Evolutionary conservation across 2,797 vertebrate species (phyloP).

Genomic region (Darevskia mixta): DNA sequence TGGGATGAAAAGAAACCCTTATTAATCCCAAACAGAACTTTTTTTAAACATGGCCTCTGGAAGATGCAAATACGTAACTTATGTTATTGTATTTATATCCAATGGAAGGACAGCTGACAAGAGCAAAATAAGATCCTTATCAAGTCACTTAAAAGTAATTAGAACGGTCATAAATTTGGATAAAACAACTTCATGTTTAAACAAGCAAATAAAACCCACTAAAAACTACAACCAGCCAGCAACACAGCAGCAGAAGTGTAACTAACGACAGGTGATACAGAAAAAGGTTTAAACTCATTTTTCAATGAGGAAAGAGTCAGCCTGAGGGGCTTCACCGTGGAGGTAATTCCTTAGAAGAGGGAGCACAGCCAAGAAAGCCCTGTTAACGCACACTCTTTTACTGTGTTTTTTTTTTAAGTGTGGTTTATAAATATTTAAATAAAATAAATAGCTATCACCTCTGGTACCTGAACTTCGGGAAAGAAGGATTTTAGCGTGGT

Average conservation of each 20-base stretch:
- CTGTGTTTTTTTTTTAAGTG: too few species aligned
- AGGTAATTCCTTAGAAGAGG: background rate
- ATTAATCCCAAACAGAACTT: slow-evolving; percentile 7
- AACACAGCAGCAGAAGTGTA: background rate
- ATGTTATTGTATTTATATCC: background rate
- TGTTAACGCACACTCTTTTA: background rate
- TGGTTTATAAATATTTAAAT: too few species aligned
- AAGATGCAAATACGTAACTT: background rate
- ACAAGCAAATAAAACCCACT: background rate
- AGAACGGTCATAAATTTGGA: background rate
- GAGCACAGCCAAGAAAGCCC: background rate
- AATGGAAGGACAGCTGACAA: background rate
- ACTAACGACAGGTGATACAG: background rate
- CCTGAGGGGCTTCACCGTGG: background rate
- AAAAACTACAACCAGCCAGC: background rate
- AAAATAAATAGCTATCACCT: background rate
- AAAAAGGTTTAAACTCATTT: background rate
- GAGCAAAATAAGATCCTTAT: background rate
- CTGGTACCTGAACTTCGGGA: too few species aligned
- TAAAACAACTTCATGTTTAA: too few species aligned
- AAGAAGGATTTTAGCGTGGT: background rate
- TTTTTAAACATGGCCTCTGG: background rate
- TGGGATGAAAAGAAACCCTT: background rate
- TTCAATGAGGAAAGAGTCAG: background rate
- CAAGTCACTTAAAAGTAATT: background rate